Evolutionary conservation across 1,140 invertebrate species (phyloP), one percentile per base, ranked within the genome.

Genomic region (Drosophila sp.): DNA sequence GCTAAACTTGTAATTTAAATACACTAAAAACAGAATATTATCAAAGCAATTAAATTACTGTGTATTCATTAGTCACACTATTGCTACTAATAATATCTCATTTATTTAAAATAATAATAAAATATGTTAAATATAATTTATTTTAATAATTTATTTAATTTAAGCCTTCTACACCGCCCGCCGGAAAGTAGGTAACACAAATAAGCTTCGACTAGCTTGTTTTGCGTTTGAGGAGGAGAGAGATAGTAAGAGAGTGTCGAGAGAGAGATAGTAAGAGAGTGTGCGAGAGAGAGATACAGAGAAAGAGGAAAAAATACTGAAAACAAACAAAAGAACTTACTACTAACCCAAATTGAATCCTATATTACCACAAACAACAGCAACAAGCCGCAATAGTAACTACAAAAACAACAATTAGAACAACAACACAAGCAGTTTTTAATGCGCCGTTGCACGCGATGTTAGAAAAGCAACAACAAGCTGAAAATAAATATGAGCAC

Each of bases 261-360:
- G n/a, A n/a, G n/a, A n/a, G n/a, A n/a, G n/a, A n/a, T 29, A 32
- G 27, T 9, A n/a, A 21, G 9, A 25, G 27, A 32, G 21, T 46
- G 67, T 21, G 38, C 16, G 54, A 38, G 7, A 29, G 11, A 16
- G 75, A 34, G n/a, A n/a, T n/a, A n/a, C n/a, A n/a, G n/a, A n/a
- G n/a, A n/a, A 16, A 36, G 3, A 21, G 29, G n/a, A n/a, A 38
- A n/a, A 21, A 21, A 21, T 65, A 70, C 75, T 45, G 57, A 67
- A 82, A 82, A 83, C 76, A 82, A 79, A 82, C 78, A 83, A 76
- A 43, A 72, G 76, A 79, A 79, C 64, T 82, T 72, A 83, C 80
- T 82, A 79, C 80, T 82, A 82, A 82, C 80, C 80, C 80, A 82
- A 82, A 83, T 82, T 76, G 64, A 84, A 61, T 74, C 61, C 64